These are phyloP conservation scores for Halictus quadricinctus DNA, from an alignment of 2,888 invertebrate genomes.

Conservation along the genomic window DNA sequence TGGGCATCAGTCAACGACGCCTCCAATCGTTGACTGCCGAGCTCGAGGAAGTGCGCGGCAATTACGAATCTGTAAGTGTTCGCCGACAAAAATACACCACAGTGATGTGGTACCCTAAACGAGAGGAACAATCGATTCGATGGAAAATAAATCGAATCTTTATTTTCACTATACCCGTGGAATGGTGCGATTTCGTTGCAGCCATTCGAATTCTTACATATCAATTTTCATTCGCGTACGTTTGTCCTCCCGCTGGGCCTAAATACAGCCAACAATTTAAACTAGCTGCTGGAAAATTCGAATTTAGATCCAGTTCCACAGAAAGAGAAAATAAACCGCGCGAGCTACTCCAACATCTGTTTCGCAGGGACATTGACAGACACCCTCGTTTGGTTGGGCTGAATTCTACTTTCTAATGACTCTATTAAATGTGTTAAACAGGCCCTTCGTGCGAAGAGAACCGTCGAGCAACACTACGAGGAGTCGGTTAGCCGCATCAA, in stretches of 20 bases:
- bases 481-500: constrained; percentile 96
- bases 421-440: constrained; percentile 77
- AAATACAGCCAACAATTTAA: too few species aligned
- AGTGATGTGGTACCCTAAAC: background rate
- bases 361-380: background rate
- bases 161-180: too few species aligned
- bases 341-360: too few species aligned
- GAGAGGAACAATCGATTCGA: background rate
- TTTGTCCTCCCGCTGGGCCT: too few species aligned
- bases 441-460: constrained; percentile 96
- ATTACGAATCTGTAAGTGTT: constrained; percentile 89
- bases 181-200: too few species aligned
- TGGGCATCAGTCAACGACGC: constrained; percentile 94
- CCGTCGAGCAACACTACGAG: constrained; percentile 94
- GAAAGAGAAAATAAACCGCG: too few species aligned
- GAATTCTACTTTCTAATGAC: background rate
- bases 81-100: background rate
- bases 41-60: constrained; percentile 97
- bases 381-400: background rate
- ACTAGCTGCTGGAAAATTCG: too few species aligned
- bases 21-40: constrained; percentile 96
- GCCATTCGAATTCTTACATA: too few species aligned
- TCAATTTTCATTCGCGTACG: too few species aligned
- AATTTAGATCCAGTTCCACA: too few species aligned
- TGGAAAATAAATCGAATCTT: too few species aligned